phyloP scores from a whole-genome alignment of 2,888 invertebrate genomes.

The Nephrotoma flavescens region DNA sequence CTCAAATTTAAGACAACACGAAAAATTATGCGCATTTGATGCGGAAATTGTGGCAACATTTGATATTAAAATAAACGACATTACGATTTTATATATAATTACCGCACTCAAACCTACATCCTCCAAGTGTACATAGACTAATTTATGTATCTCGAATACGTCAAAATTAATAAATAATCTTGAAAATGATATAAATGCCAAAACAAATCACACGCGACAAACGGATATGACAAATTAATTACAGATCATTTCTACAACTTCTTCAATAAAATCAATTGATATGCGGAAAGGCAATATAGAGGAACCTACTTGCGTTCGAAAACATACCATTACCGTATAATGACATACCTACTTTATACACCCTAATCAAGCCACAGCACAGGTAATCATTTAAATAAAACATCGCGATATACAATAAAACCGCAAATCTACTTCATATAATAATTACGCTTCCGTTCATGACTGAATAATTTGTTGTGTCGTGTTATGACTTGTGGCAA shows the following conservation, averaged over 20 bases:
- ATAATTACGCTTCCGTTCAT: neutral
- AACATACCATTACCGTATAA: neutral
- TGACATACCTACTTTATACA: neutral
- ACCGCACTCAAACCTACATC: too few relatives aligned
- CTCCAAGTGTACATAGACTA: too few relatives aligned
- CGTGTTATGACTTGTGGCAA: neutral
- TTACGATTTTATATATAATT: too few relatives aligned
- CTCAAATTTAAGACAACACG: too few relatives aligned
- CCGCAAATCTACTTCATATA: neutral
- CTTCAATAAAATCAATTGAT: neutral
- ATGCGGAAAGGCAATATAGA: neutral
- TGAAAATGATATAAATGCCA: neutral
- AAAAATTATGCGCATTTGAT: too few relatives aligned
- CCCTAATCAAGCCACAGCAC: neutral
- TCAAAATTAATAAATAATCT: too few relatives aligned
- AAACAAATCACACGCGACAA: neutral
- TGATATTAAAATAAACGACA: too few relatives aligned
- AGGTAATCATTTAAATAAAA: neutral
- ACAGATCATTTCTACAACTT: neutral
- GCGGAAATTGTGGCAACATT: too few relatives aligned
- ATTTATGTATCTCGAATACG: too few relatives aligned
- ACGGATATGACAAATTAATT: neutral
- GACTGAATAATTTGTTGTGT: neutral
- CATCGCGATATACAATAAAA: neutral
- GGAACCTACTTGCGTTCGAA: neutral